Evolutionary conservation across 2,888 invertebrate species (phyloP), one percentile per base, ranked within the genome.

Genomic region (Hirtodrosophila trivittata): DNA sequence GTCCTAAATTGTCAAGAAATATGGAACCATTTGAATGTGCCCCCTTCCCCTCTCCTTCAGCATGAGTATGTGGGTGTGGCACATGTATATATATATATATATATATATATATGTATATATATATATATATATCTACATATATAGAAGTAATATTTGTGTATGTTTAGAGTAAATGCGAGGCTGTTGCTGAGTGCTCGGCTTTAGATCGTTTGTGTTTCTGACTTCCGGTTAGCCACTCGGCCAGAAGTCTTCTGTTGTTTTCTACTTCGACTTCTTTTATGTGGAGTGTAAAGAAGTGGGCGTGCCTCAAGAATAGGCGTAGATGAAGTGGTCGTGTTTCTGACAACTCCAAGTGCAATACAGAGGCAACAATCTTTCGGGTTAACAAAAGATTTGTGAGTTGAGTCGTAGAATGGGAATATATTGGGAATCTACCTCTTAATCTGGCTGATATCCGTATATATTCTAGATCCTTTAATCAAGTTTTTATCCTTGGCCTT

Each of bases 1-100:
- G 86, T 86, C 80, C 87, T 87, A 87, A 82, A 87, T 86, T 87
- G 87, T 77, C 71, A 75, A 75, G 86, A 86, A 86, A 87, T 85
- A 85, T 86, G 83, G 86, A 84, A 85, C 82, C 86, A 83, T 83
- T 83, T 83, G 82, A 83, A 83, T 83, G 86, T 76, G 68, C 57
- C 49, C 35, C 45, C 45, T 13, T 10, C 13, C 21, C 18, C 32
- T 12, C 18, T 9, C 13, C 52, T 25, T 18, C 25, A 56, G 59
- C 26, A 21, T 43, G 51, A 74, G 76, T 62, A 47, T 62, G 75
- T 77, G 75, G 71, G 84, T 66, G 81, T 64, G 73, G 60, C 52
- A 49, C 46, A 18, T 39, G 55, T 67, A 54, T 47, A n/a, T n/a
- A n/a, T n/a, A n/a, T n/a, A n/a, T n/a, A n/a, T n/a, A n/a, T n/a